Conservation (phyloP, 2,113 vertebrate genomes). For the Fregata magnificens region DNA sequence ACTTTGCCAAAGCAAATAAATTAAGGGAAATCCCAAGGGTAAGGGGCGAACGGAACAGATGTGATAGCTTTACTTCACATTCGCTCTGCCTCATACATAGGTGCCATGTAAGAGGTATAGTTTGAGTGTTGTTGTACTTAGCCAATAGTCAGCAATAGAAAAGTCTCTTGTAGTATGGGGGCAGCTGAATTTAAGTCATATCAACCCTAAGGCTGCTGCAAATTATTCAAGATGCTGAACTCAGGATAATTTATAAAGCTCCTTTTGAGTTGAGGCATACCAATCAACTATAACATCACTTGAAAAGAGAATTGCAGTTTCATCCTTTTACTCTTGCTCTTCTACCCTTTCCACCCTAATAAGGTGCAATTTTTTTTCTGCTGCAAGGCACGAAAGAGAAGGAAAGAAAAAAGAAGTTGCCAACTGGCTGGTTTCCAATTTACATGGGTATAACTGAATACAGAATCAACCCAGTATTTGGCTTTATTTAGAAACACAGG, state of each 20-base stretch:
- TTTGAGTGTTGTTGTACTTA: not conserved
- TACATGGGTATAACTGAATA: not conserved
- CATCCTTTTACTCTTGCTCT: not conserved
- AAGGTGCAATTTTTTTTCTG: not conserved
- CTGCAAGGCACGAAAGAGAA: not conserved
- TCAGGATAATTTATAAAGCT: not conserved
- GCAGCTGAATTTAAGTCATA: not conserved
- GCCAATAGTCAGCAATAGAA: not conserved
- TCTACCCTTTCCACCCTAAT: not conserved
- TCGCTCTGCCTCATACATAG: not conserved
- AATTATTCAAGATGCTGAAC: not conserved
- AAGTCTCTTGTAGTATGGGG: not conserved
- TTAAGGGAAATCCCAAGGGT: not conserved
- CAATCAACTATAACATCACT: not conserved
- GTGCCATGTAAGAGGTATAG: not conserved
- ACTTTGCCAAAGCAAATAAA: slow-evolving; percentile 54
- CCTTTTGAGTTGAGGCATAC: not conserved
- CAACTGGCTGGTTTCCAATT: slow-evolving; percentile 23
- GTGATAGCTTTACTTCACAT: slow-evolving; percentile 26
- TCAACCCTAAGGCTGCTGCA: not conserved
- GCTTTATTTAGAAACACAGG: slow-evolving; percentile 28
- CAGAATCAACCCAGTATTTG: not conserved
- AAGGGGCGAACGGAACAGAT: slow-evolving; percentile 7
- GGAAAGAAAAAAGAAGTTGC: not conserved
- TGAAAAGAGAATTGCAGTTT: not conserved